Conservation (phyloP, 2,113 vertebrate species). For the Puma concolor region DNA sequence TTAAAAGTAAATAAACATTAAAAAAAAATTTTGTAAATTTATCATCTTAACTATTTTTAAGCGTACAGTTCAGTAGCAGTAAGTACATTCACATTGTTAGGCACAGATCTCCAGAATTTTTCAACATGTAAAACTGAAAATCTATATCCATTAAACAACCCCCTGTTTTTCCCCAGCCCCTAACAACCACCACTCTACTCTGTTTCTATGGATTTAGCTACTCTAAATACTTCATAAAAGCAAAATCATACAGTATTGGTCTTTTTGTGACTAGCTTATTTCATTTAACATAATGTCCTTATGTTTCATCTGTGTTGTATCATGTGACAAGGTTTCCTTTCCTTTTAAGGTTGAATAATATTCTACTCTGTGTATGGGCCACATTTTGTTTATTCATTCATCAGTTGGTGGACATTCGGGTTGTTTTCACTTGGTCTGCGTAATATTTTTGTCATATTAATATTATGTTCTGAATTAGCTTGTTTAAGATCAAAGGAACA, state of each 20-base stretch:
- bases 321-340: neutral
- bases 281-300: neutral
- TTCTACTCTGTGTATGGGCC: neutral
- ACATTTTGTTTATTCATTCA: neutral
- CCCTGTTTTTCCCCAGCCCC: neutral
- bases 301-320: neutral
- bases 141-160: neutral
- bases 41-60: neutral
- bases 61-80: neutral
- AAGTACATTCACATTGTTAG: neutral
- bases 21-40: neutral
- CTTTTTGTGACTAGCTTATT: neutral
- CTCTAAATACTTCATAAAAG: neutral
- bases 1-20: too few relatives aligned
- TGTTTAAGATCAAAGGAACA: neutral
- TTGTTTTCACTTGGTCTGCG: neutral
- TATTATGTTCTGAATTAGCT: neutral
- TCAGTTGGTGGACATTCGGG: neutral
- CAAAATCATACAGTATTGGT: neutral
- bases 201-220: neutral
- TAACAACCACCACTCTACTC: neutral
- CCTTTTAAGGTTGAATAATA: neutral
- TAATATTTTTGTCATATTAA: neutral
- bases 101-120: neutral
- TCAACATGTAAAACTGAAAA: neutral